phyloP scores from a whole-genome alignment of 2,113 vertebrate species.

The Phocoena sinus region DNA sequence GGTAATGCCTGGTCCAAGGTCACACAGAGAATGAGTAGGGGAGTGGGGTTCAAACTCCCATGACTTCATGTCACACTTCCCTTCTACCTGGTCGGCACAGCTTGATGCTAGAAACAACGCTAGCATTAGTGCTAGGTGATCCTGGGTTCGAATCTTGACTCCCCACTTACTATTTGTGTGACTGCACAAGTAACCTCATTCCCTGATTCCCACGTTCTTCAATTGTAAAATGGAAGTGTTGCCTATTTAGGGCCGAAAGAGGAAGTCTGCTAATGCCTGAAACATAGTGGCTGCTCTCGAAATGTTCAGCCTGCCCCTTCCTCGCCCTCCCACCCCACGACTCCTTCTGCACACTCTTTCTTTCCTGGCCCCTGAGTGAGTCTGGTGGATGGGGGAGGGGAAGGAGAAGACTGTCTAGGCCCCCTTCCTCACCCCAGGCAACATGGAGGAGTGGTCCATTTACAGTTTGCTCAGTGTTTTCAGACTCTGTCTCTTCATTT shows the following conservation, averaged over 20 bases:
- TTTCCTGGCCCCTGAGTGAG: not conserved
- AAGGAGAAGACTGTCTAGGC: not conserved
- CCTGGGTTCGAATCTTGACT: not conserved
- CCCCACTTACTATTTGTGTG: not conserved
- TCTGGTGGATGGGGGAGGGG: not conserved
- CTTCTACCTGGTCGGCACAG: not conserved
- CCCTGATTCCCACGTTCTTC: not conserved
- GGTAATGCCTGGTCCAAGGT: not conserved
- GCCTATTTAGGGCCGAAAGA: not conserved
- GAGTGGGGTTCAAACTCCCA: not conserved
- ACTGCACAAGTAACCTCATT: not conserved
- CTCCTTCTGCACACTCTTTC: not conserved
- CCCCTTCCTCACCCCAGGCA: not conserved
- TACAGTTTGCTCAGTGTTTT: not conserved
- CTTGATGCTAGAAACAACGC: not conserved
- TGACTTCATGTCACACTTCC: not conserved
- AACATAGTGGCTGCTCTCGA: not conserved
- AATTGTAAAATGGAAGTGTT: not conserved
- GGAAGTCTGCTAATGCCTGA: not conserved
- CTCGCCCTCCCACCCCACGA: no score
- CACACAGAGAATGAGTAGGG: not conserved
- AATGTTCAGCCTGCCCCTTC: not conserved
- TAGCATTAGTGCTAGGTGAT: rapidly evolving
- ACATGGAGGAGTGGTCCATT: not conserved
- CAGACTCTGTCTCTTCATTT: not conserved